These are phyloP conservation scores for Danaus chrysippus DNA, from an alignment of 2,888 invertebrate genomes.

Conservation along the genomic window DNA sequence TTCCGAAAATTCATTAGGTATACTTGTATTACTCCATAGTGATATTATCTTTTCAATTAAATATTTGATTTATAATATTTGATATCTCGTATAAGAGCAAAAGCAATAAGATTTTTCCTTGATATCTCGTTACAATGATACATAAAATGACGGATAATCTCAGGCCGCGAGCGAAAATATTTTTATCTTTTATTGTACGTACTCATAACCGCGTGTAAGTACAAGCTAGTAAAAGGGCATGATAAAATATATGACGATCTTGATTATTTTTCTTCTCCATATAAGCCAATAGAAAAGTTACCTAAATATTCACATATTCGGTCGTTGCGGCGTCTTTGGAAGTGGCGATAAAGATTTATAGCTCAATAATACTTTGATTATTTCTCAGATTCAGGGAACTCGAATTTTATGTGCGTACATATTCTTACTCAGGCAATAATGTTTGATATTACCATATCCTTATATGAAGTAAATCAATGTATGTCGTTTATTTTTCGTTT, in stretches of 20 bases:
- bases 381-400: slow-evolving; percentile 70
- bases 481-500: not conserved
- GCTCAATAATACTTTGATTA: slow-evolving; percentile 73
- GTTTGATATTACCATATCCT: slow-evolving; percentile 50
- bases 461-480: slow-evolving; percentile 42
- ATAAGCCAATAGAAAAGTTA: slow-evolving; percentile 51
- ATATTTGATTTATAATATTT: not conserved
- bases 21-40: not conserved
- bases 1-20: not conserved
- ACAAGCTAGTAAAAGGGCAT: slow-evolving; percentile 31
- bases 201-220: slow-evolving; percentile 21
- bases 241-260: slow-evolving; percentile 33
- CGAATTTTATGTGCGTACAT: slow-evolving; percentile 66
- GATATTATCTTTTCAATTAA: not conserved
- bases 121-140: slow-evolving; percentile 3
- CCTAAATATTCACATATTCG: slow-evolving; percentile 65
- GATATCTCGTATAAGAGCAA: not conserved
- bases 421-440: slow-evolving; percentile 68
- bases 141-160: slow-evolving; percentile 1
- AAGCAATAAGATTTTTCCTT: not conserved
- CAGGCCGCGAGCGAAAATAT: slow-evolving; percentile 2
- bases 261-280: slow-evolving; percentile 34
- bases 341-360: slow-evolving; percentile 70
- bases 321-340: slow-evolving; percentile 46
- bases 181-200: slow-evolving; percentile 7